These are phyloP conservation scores for Pseudomyrmex concolor DNA, from an alignment of 1,140 invertebrate species.

Conservation along the genomic window DNA sequence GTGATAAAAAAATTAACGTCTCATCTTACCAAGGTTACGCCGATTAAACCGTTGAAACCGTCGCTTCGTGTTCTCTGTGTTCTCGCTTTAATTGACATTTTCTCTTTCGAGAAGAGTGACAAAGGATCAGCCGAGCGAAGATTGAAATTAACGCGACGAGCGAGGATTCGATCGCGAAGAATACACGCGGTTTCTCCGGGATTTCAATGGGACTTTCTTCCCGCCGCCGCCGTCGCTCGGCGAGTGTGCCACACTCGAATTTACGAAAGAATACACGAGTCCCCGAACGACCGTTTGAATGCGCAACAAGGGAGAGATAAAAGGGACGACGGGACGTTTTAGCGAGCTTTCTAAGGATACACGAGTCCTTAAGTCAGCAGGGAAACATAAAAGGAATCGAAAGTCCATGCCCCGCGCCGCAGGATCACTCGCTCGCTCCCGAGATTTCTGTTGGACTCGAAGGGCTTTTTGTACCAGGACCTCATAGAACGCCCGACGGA, in stretches of 20 bases:
- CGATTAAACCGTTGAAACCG: slow-evolving; percentile 9
- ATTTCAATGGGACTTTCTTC: not conserved
- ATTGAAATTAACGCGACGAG: slow-evolving; percentile 12
- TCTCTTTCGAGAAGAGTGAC: not conserved
- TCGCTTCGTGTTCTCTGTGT: not conserved
- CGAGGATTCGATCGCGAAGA: not conserved
- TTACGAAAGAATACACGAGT: slow-evolving; percentile 6
- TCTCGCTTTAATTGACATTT: not conserved
- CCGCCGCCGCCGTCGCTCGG: too few relatives aligned
- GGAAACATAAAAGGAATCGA: slow-evolving; percentile 76
- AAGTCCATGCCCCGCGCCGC: slow-evolving; percentile 52
- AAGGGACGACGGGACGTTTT: slow-evolving; percentile 49
- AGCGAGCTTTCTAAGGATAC: slow-evolving; percentile 77
- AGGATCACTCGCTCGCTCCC: slow-evolving; percentile 42
- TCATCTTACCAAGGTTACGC: not conserved
- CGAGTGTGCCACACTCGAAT: not conserved
- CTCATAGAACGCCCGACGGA: slow-evolving; percentile 57
- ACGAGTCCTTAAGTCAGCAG: slow-evolving; percentile 81
- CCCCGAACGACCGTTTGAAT: slow-evolving; percentile 17
- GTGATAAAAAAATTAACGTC: slow-evolving; percentile 40
- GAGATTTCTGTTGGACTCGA: slow-evolving; percentile 73
- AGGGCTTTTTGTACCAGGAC: slow-evolving; percentile 75
- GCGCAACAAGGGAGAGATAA: not conserved
- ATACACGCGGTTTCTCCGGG: not conserved
- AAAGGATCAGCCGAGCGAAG: not conserved